Conservation (phyloP, 2,797 vertebrate genomes). For the Lepilemur septentrionalis region DNA sequence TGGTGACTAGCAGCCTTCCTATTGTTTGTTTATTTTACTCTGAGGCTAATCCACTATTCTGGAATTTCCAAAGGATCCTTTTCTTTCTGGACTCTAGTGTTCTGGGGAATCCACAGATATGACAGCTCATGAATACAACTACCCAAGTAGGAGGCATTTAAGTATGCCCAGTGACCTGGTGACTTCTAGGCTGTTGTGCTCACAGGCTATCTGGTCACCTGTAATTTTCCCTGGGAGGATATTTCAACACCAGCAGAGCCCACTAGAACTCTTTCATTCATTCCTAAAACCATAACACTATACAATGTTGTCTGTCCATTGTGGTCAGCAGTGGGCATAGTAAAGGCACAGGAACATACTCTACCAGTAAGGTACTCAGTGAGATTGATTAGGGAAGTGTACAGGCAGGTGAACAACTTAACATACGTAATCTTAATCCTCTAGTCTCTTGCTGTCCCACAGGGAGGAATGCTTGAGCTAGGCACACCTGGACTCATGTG, state of each 20-base stretch:
- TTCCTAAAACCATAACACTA: not conserved
- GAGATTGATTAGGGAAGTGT: not conserved
- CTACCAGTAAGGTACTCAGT: not conserved
- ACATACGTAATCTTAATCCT: not conserved
- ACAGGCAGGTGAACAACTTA: not conserved
- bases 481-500: not conserved
- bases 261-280: not conserved
- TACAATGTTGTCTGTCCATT: not conserved
- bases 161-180: not conserved
- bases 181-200: not conserved
- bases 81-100: not conserved
- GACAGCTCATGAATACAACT: not conserved
- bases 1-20: not conserved
- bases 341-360: not conserved
- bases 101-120: not conserved
- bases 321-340: not conserved
- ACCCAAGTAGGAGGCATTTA: not conserved
- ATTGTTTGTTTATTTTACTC: not conserved
- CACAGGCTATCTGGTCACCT: not conserved
- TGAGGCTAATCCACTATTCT: not conserved
- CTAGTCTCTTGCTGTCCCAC: not conserved
- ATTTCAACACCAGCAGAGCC: not conserved
- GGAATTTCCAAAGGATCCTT: not conserved
- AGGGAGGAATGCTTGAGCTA: not conserved
- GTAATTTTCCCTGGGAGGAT: not conserved